Evolutionary conservation across 2,797 vertebrate species (phyloP).

Genomic region (Rhincodon typus): DNA sequence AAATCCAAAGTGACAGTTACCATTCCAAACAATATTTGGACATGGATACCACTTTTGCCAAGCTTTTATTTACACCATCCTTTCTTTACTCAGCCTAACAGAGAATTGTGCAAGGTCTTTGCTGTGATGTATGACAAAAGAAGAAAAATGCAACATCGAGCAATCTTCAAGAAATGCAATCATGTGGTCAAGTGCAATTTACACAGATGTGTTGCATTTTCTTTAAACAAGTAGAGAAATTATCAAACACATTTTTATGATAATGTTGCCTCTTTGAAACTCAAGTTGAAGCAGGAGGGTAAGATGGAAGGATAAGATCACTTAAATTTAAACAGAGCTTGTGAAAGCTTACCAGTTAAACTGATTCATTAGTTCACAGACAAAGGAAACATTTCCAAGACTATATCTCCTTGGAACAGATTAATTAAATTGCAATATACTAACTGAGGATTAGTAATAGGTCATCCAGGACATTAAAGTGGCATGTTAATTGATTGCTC

Average conservation of each 20-base stretch:
- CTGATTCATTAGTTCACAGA: background rate
- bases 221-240: background rate
- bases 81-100: too few relatives aligned
- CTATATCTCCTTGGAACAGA: background rate
- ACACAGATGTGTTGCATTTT: background rate
- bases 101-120: background rate
- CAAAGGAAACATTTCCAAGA: background rate
- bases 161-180: background rate
- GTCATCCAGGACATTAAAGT: background rate
- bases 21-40: background rate
- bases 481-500: background rate
- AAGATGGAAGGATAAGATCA: background rate
- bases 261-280: background rate
- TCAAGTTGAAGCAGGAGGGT: background rate
- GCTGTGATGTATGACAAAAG: background rate
- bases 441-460: background rate
- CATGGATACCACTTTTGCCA: background rate
- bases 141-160: too few relatives aligned
- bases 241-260: background rate
- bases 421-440: background rate
- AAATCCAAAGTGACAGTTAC: background rate
- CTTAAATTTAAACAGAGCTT: background rate
- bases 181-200: background rate
- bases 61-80: background rate
- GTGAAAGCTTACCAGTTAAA: conserved; percentile 2